Base-by-base conservation (phyloP, 2,797 vertebrate species). In the Sebastes cheni region DNA sequence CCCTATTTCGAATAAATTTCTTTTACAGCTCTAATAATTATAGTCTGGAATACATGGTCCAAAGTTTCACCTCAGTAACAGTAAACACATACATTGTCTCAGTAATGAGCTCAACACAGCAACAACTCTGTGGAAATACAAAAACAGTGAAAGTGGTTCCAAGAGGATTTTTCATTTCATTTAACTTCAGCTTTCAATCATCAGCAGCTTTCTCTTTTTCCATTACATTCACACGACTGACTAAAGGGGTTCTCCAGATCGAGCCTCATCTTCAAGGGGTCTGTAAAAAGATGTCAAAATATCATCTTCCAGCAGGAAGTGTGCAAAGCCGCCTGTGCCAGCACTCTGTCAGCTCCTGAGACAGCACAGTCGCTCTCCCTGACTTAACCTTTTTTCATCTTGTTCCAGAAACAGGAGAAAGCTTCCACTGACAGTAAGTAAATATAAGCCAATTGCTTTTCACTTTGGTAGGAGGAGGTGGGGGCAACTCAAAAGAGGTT, bases 381-480 rank as follows among this genome's bases (percentile, higher is more conserved):
- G 73, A 76, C 77, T 81, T 55, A 64, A n/a, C 58, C 27, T 70
- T 86, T 87, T 88, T 84, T 89, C 82, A 79, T 91, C 85, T 76
- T 67, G 78, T 81, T 88, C 73, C 75, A 84, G 72, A 88, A 84
- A 89, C 72, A 81, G 85, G 58, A 86, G 58, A 54, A 54, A 18
- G 66, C 59, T 76, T 89, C 69, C 70, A 72, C 79, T 88, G 86
- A 85, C 88, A 86, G 84, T 85, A 79, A 90, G 90, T 89, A 92
- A 94, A 93, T 87, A 93, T 86, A 92, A 93, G 87, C 77, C 89
- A 88, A 84, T 82, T 88, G 83, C 81, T 88, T 82, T 89, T 82
- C 69, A 79, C 74, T 84, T 86, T 82, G 60, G 61, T 67, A 39
- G 54, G n/a, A 52, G 46, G 30, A 61, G 59, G 50, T n/a, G 72